phyloP scores from a whole-genome alignment of 2,113 vertebrate genomes.

The Tenebrosternarchus preto region DNA sequence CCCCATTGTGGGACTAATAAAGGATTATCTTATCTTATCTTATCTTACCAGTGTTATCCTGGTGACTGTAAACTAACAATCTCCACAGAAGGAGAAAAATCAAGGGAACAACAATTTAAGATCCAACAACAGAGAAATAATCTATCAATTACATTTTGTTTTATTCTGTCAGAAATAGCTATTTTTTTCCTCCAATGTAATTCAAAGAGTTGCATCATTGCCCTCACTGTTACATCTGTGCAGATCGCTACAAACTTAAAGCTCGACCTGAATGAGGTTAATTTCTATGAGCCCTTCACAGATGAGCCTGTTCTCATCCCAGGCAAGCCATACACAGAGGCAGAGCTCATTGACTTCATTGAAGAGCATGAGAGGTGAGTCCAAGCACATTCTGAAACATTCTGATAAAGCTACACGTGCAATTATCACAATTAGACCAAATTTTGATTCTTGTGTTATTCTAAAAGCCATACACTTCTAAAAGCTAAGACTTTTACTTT shows the following conservation, averaged over 20 bases:
- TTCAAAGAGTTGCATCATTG: neutral
- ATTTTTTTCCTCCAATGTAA: neutral
- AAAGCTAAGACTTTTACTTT: no score
- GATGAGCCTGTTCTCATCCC: slow-evolving; percentile 81
- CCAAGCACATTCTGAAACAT: no score
- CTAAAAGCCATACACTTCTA: no score
- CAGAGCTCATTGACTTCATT: slow-evolving; percentile 83
- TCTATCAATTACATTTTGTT: neutral
- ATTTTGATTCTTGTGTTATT: neutral
- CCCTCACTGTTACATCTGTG: neutral
- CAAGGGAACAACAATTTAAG: no score
- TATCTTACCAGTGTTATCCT: neutral
- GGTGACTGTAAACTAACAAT: no score
- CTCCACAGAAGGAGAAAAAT: no score
- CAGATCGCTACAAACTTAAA: slow-evolving; percentile 88
- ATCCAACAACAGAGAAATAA: no score
- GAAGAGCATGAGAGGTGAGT: slow-evolving; percentile 83
- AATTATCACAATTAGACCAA: neutral
- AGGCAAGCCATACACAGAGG: slow-evolving; percentile 83
- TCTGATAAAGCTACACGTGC: no score
- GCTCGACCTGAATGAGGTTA: slow-evolving; percentile 86
- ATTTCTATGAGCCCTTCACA: slow-evolving; percentile 93
- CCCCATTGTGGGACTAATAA: no score
- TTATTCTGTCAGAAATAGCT: neutral
- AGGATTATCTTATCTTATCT: no score